A percentile compares a stretch with the other conserved stretches of the same genome.
Conservation (phyloP, 2,113 vertebrate species). For the Sus scrofa region T2T-Sscrofa CM000829.6:33497501-33498000, state of each 20-base stretch:
- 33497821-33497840: background rate
- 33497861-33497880: constrained; percentile 48
- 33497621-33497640: constrained; percentile 56
- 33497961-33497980: constrained; percentile 71
- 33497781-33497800: constrained; percentile 45
- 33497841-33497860: constrained; percentile 33
- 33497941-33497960: constrained; percentile 58
- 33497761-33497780: background rate
- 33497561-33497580: constrained; percentile 49
- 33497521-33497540: constrained; percentile 61
- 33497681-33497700: background rate
- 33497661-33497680: constrained; percentile 48
- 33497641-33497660: constrained; percentile 47
- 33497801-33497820: background rate
- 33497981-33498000: constrained; percentile 60
- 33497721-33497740: background rate
- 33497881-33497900: constrained; percentile 63
- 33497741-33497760: constrained; percentile 15
- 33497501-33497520: constrained; percentile 20
- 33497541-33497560: constrained; percentile 51
- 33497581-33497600: constrained; percentile 60
- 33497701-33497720: background rate
- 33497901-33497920: constrained; percentile 63
- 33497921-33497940: constrained; percentile 52
- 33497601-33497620: constrained; percentile 31